Conservation (phyloP, 2,113 vertebrate species). For the Tychaedon coryphoeus region DNA sequence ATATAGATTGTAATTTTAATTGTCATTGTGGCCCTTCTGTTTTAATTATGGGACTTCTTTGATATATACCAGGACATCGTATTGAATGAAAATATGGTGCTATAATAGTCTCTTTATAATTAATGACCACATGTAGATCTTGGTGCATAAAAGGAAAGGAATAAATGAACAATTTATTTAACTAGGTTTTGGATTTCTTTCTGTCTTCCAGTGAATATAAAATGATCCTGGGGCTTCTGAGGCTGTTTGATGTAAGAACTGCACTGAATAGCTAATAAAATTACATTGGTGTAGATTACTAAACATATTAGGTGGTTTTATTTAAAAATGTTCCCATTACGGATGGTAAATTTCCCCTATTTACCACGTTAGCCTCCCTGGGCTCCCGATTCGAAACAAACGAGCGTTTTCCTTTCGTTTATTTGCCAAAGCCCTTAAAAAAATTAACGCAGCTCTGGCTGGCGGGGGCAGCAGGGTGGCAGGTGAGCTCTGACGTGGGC, state of each 20-base stretch:
- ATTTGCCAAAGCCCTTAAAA: background rate
- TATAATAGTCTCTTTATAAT: constrained; percentile 89
- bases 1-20: constrained; percentile 90
- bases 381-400: constrained; percentile 23
- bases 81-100: constrained; percentile 88
- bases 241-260: constrained; percentile 75
- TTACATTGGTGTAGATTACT: constrained; percentile 70
- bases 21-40: constrained; percentile 87
- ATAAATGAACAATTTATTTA: constrained; percentile 91
- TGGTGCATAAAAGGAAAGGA: constrained; percentile 84
- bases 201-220: constrained; percentile 81
- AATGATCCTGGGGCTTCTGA: constrained; percentile 77
- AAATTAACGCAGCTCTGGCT: background rate
- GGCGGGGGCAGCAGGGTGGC: background rate
- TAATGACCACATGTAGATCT: constrained; percentile 87
- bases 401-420: background rate
- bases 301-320: constrained; percentile 70
- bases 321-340: constrained; percentile 57
- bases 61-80: constrained; percentile 86
- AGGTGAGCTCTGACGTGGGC: background rate
- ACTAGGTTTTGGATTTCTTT: constrained; percentile 84
- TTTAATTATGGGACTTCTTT: constrained; percentile 89
- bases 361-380: constrained; percentile 28
- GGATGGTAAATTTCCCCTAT: constrained; percentile 45
- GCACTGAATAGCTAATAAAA: constrained; percentile 74